A percentile compares a stretch with the other conserved stretches of the same genome.
phyloP scores from a whole-genome alignment of 2,888 invertebrate species.

The Julus scandinavius region DNA sequence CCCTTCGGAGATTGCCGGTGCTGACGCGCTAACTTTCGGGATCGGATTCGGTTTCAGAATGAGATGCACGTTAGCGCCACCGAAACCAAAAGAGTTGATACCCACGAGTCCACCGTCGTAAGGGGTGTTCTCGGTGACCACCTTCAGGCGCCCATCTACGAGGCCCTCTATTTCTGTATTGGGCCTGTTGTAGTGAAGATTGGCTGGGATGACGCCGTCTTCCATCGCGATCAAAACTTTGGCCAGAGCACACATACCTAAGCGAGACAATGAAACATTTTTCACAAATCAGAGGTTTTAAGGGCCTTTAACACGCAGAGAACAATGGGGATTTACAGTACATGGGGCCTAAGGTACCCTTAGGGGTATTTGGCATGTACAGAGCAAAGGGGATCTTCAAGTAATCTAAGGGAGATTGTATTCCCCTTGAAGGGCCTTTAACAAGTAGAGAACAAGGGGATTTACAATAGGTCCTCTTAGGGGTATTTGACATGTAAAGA shows the following conservation, averaged over 20 bases:
- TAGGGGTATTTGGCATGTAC: no score
- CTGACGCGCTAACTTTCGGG: constrained; percentile 68
- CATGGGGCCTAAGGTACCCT: no score
- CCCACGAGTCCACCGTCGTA: constrained; percentile 94
- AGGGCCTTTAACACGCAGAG: no score
- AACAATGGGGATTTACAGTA: no score
- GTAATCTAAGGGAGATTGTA: no score
- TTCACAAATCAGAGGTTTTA: neutral
- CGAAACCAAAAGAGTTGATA: constrained; percentile 97
- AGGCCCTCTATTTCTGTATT: constrained; percentile 94
- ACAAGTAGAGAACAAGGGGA: no score
- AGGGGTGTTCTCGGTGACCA: constrained; percentile 82
- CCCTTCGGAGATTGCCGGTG: constrained; percentile 67
- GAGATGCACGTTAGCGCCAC: constrained; percentile 95
- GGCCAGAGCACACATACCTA: constrained; percentile 87
- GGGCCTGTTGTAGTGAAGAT: constrained; percentile 87
- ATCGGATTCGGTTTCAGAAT: constrained; percentile 83
- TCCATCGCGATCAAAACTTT: constrained; percentile 96
- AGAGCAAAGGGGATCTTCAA: no score
- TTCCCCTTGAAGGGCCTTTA: no score
- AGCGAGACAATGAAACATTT: constrained; percentile 52
- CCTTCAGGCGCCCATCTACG: constrained; percentile 86
- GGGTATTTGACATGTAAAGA: no score
- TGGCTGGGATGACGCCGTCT: constrained; percentile 85
- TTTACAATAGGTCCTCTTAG: no score